phyloP scores from a whole-genome alignment of 2,888 invertebrate species.

The Tetropium fuscum region DNA sequence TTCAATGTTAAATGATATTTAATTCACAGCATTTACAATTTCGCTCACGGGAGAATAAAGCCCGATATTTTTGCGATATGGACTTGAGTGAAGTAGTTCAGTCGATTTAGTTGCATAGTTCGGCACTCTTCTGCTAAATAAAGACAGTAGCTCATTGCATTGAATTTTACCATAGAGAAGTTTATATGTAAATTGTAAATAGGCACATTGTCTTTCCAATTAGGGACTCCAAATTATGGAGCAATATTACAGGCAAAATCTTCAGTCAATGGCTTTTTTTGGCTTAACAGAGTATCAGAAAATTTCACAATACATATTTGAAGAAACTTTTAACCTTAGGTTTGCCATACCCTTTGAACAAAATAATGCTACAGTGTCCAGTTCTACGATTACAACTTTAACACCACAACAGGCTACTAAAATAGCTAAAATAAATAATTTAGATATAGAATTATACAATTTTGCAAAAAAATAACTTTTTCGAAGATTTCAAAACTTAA shows the following conservation, averaged over 20 bases:
- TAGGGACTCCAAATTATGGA: too few species aligned
- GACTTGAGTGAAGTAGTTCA: too few species aligned
- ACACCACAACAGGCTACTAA: slow-evolving; percentile 79
- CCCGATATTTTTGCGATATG: too few species aligned
- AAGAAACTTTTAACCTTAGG: slow-evolving; percentile 91
- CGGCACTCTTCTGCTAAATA: too few species aligned
- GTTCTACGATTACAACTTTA: slow-evolving; percentile 83
- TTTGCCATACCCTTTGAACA: slow-evolving; percentile 93
- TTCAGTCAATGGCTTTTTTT: slow-evolving; percentile 96
- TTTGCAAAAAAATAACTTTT: slow-evolving; percentile 92
- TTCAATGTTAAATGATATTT: too few species aligned
- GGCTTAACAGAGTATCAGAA: slow-evolving; percentile 96
- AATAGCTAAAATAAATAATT: slow-evolving; percentile 84
- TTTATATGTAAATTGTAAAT: too few species aligned
- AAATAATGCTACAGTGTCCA: slow-evolving; percentile 91
- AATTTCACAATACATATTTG: slow-evolving; percentile 93
- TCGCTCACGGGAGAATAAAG: too few species aligned
- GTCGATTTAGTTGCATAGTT: too few species aligned
- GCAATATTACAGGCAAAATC: slow-evolving; percentile 95
- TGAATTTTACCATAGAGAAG: too few species aligned
- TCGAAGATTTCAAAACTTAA: slow-evolving; percentile 84
- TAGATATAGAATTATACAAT: slow-evolving; percentile 94
- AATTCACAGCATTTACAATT: too few species aligned
- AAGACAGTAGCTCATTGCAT: too few species aligned
- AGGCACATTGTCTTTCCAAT: too few species aligned